Evolutionary conservation across 1,140 invertebrate genomes (phyloP), one percentile per base, ranked within the genome.

Genomic region (Orius insidiosus): DNA sequence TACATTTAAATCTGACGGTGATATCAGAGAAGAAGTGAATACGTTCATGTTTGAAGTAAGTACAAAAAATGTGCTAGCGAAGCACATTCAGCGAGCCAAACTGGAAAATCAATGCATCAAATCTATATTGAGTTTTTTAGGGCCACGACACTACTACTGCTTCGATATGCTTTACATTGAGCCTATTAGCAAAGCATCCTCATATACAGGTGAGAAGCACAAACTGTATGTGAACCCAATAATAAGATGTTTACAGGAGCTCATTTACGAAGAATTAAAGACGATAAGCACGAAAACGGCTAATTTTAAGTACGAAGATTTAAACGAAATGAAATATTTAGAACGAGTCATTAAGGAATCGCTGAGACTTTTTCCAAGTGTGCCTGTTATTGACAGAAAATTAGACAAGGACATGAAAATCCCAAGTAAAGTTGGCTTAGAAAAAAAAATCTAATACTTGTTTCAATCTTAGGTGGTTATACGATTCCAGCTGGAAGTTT

Each of bases 11-110:
- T 65, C 64, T 11, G 65, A 79, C 53, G 60, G 68, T 9, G 76
- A 79, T 53, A 76, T 87, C 10, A 61, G 71, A 45, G 74, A 80
- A 62, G 75, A 80, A 66, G 76, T 80, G 1, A 73, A 79, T 50
- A 82, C 79, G 1, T 82, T 83, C 52, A 76, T 81, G 71, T 81
- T 81, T 59, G 78, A 75, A 65, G 82, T 83, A 11, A 70, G 38
- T 48, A 19, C 16, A 47, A 2, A 10, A 10, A 36, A 31, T 54
- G n/a, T n/a, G n/a, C n/a, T n/a, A n/a, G n/a, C n/a, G n/a, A n/a
- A n/a, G n/a, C n/a, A n/a, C n/a, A n/a, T n/a, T n/a, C n/a, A n/a
- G n/a, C n/a, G n/a, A n/a, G n/a, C n/a, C n/a, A n/a, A n/a, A n/a
- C n/a, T n/a, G n/a, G n/a, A n/a, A n/a, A n/a, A n/a, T n/a, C n/a